These are phyloP conservation scores for Diglossa brunneiventris DNA, from an alignment of 2,113 vertebrate species.

Conservation along the genomic window DNA sequence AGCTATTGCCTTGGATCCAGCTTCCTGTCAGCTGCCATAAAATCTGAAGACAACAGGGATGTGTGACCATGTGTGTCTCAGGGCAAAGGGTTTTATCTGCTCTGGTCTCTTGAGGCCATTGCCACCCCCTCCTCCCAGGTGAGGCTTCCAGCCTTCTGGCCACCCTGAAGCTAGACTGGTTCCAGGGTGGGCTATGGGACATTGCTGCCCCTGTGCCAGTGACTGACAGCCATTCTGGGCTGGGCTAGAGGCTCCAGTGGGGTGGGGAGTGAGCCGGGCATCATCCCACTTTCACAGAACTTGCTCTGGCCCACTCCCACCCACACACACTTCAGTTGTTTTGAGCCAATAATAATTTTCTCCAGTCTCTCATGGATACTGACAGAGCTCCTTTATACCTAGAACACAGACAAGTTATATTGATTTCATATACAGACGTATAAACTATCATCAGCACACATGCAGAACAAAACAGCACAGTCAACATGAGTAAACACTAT, in stretches of 20 bases:
- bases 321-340: neutral
- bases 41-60: neutral
- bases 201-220: neutral
- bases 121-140: rapidly evolving
- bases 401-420: neutral
- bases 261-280: neutral
- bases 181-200: neutral
- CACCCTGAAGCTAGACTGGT: neutral
- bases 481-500: neutral
- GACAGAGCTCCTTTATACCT: neutral
- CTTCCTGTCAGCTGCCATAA: neutral
- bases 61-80: neutral
- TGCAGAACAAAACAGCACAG: neutral
- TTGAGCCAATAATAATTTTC: neutral
- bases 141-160: neutral
- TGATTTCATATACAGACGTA: neutral
- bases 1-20: neutral
- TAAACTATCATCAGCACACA: neutral
- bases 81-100: neutral
- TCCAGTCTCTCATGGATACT: neutral
- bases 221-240: neutral
- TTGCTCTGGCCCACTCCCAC: neutral
- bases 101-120: neutral
- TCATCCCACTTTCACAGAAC: neutral
- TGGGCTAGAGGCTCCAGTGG: neutral